Evolutionary conservation across 2,888 invertebrate species (phyloP).

Genomic region (Epiperipatus broadwayi): DNA sequence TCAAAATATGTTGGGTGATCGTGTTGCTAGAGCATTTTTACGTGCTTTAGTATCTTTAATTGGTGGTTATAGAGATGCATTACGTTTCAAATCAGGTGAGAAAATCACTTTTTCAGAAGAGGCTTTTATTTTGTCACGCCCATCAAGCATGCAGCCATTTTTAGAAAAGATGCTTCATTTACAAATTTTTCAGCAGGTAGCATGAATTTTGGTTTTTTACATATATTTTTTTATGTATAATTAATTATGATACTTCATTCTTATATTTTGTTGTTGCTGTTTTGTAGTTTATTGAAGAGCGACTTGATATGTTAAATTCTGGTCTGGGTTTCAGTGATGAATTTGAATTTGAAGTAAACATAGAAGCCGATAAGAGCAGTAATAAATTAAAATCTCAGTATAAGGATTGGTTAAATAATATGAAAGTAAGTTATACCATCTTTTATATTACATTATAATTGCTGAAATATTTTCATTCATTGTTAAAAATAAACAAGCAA

Average conservation of each 20-base stretch:
- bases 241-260: slow-evolving; percentile 4
- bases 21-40: slow-evolving; percentile 77
- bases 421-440: slow-evolving; percentile 35
- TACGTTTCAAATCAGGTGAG: slow-evolving; percentile 46
- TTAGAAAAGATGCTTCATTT: slow-evolving; percentile 70
- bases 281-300: slow-evolving; percentile 77
- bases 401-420: slow-evolving; percentile 56
- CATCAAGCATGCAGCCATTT: slow-evolving; percentile 65
- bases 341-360: slow-evolving; percentile 72
- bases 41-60: slow-evolving; percentile 76
- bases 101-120: slow-evolving; percentile 66
- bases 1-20: slow-evolving; percentile 50
- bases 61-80: slow-evolving; percentile 78
- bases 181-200: slow-evolving; percentile 80
- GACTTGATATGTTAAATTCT: slow-evolving; percentile 74
- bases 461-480: neutral
- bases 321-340: slow-evolving; percentile 82
- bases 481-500: too few relatives aligned
- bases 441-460: slow-evolving; percentile 25
- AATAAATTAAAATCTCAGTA: slow-evolving; percentile 42
- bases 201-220: slow-evolving; percentile 11
- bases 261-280: slow-evolving; percentile 13
- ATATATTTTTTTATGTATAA: slow-evolving; percentile 14
- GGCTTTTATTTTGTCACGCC: slow-evolving; percentile 67
- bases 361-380: slow-evolving; percentile 40